phyloP scores from a whole-genome alignment of 1,140 invertebrate species.

The Ceratosolen fusciceps region DNA sequence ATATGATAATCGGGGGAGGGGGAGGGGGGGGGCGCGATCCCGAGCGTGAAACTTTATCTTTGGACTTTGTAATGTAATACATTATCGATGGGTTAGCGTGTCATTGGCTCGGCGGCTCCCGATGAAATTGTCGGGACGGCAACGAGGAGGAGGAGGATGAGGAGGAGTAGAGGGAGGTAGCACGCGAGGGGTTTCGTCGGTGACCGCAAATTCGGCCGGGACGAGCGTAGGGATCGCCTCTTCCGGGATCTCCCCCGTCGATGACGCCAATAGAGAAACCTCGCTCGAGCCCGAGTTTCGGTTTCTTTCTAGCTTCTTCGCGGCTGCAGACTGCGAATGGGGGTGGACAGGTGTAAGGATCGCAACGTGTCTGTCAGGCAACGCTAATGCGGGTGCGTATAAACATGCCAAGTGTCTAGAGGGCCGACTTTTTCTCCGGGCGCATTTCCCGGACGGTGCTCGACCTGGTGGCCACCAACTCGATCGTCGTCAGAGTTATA shows the following conservation, averaged over 20 bases:
- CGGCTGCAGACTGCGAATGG: not conserved
- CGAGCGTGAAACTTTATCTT: conserved; percentile 31
- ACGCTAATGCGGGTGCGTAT: conserved; percentile 22
- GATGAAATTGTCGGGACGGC: too few relatives aligned
- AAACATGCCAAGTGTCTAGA: conserved; percentile 7
- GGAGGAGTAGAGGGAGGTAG: not conserved
- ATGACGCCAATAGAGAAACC: conserved; percentile 6
- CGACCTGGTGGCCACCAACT: not conserved
- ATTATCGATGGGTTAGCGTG: not conserved
- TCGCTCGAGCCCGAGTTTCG: not conserved
- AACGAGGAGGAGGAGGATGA: too few relatives aligned
- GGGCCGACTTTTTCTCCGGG: not conserved
- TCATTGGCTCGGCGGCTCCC: not conserved
- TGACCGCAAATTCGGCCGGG: conserved; percentile 30
- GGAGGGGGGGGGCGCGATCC: too few relatives aligned
- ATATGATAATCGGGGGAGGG: too few relatives aligned
- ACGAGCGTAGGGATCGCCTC: conserved; percentile 18
- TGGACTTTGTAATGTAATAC: conserved; percentile 23
- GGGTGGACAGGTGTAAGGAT: not conserved
- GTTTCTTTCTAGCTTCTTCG: not conserved
- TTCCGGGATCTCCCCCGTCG: conserved; percentile 15
- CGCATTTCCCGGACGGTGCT: not conserved
- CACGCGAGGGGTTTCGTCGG: conserved; percentile 28
- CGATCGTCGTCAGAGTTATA: not conserved
- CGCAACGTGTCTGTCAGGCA: not conserved